Evolutionary conservation across 23 tunicate species (phyloP).

Genomic region (Phallusia fumigata): DNA sequence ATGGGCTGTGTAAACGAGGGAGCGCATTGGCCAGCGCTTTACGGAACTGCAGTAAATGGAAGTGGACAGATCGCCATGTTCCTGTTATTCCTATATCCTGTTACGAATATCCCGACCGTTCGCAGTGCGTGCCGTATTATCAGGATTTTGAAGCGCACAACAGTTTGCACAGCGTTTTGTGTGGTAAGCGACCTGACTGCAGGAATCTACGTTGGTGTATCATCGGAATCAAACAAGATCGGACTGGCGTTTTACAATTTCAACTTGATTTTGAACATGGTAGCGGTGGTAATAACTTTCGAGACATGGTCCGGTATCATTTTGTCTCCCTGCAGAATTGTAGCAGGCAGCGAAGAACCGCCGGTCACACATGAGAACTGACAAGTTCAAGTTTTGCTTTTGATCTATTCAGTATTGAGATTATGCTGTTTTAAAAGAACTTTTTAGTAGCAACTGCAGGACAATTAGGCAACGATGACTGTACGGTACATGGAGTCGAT

Average conservation of each 20-base stretch:
- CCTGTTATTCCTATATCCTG: not conserved
- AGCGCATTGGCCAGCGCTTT: not conserved
- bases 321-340: not conserved
- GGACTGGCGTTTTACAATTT: not conserved
- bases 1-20: not conserved
- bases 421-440: no score
- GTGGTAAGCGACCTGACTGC: not conserved
- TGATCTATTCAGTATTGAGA: no score
- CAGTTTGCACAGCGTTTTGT: not conserved
- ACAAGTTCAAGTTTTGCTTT: no score
- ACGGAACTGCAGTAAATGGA: not conserved
- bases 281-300: not conserved
- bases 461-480: no score
- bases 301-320: not conserved
- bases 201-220: not conserved
- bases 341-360: no score
- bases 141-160: not conserved
- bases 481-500: no score
- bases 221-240: not conserved
- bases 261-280: not conserved
- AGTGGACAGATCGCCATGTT: not conserved
- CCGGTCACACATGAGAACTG: no score
- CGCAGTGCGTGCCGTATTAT: not conserved
- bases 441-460: no score
- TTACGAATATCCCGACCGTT: not conserved